phyloP scores from a whole-genome alignment of 2,888 invertebrate species.

The Allolobophora icterica region DNA sequence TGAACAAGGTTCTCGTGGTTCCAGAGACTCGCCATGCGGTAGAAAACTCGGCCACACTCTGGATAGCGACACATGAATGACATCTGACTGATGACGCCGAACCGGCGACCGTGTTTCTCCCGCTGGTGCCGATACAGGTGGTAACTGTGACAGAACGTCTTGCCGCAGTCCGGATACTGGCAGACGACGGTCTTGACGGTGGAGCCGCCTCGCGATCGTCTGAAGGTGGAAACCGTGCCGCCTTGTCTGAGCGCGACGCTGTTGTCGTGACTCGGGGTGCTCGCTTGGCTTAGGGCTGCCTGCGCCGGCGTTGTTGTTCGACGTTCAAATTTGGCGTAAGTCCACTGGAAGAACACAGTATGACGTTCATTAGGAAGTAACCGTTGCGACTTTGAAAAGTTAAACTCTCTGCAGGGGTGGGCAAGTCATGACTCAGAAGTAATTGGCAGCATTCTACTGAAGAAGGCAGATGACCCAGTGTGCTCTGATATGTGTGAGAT shows the following conservation, averaged over 20 bases:
- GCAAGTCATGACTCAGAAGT: background rate
- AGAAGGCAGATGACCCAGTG: too few species aligned
- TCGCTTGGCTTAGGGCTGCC: background rate
- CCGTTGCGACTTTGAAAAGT: background rate
- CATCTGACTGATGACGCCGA: slow-evolving; percentile 37
- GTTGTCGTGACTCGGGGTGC: background rate
- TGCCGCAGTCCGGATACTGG: slow-evolving; percentile 41
- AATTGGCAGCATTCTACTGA: background rate
- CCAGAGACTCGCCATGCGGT: slow-evolving; percentile 37
- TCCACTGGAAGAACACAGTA: slow-evolving; percentile 23
- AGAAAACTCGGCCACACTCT: slow-evolving; percentile 38
- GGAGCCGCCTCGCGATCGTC: slow-evolving; percentile 32
- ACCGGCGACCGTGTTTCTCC: slow-evolving; percentile 39
- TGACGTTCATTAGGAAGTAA: background rate
- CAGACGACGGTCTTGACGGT: slow-evolving; percentile 40
- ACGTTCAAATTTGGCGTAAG: slow-evolving; percentile 20
- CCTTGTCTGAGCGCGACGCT: background rate
- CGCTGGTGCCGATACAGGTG: slow-evolving; percentile 43
- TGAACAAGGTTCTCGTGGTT: slow-evolving; percentile 38
- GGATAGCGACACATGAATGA: slow-evolving; percentile 34
- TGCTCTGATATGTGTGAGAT: background rate
- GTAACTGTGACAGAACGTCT: slow-evolving; percentile 41
- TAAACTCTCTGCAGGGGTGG: slow-evolving; percentile 2
- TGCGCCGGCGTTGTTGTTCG: background rate
- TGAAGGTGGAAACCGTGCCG: background rate